A percentile compares a stretch with the other conserved stretches of the same genome.
phyloP scores from a whole-genome alignment of 2,113 vertebrate species.

The Bubo scandiacus region DNA sequence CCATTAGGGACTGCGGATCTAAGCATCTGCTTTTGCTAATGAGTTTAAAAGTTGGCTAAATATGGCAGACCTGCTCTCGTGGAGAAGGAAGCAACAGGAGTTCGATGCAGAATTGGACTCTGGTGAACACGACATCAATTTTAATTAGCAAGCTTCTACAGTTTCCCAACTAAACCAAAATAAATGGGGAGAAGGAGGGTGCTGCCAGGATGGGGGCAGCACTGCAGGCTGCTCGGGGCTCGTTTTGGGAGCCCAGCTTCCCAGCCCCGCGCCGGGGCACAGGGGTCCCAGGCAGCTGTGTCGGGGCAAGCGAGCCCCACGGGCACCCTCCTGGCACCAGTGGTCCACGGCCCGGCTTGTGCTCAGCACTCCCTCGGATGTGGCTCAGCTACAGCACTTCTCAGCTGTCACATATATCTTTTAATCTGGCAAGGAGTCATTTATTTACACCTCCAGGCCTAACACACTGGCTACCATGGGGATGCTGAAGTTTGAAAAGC shows the following conservation, averaged over 20 bases:
- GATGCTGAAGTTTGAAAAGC: slow-evolving; percentile 28
- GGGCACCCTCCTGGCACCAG: neutral
- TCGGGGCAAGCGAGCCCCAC: rapidly evolving
- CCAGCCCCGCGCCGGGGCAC: rapidly evolving
- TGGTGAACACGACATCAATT: neutral
- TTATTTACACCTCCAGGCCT: slow-evolving; percentile 28
- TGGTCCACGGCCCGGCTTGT: rapidly evolving
- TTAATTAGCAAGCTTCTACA: slow-evolving; percentile 8
- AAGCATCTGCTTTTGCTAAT: slow-evolving; percentile 54
- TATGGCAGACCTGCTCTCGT: neutral
- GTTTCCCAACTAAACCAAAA: neutral
- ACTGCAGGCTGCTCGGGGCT: neutral
- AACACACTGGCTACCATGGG: neutral
- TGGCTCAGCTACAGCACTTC: neutral
- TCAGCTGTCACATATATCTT: neutral
- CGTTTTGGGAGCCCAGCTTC: neutral
- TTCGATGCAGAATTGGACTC: slow-evolving; percentile 7
- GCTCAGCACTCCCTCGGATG: rapidly evolving
- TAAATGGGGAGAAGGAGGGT: neutral
- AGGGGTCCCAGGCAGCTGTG: neutral
- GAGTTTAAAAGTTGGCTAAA: slow-evolving; percentile 53
- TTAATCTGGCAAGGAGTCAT: neutral
- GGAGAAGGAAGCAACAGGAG: slow-evolving; percentile 23
- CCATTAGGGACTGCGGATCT: slow-evolving; percentile 44
- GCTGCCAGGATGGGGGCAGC: rapidly evolving